These are phyloP conservation scores for Polypedilum pembai DNA, from an alignment of 1,140 invertebrate species.

Conservation along the genomic window DNA sequence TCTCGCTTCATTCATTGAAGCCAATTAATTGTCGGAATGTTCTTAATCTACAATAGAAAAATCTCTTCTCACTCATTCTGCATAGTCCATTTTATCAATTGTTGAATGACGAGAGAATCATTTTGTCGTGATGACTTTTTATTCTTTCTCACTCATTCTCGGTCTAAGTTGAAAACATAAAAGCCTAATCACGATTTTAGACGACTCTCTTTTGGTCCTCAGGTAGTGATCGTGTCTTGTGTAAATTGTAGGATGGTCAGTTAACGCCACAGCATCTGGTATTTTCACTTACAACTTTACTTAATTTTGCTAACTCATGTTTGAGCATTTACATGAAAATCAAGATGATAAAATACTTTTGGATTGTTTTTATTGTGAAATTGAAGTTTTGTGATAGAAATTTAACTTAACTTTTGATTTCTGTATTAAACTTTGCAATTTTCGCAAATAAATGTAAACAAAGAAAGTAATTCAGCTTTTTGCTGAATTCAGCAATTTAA, in stretches of 20 bases:
- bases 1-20: not conserved
- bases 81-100: not conserved
- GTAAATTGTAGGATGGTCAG: slow-evolving; percentile 22
- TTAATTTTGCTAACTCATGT: too few relatives aligned
- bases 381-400: too few relatives aligned
- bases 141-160: not conserved
- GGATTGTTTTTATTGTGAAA: too few relatives aligned
- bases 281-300: not conserved
- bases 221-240: slow-evolving; percentile 6
- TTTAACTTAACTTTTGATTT: too few relatives aligned
- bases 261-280: slow-evolving; percentile 21
- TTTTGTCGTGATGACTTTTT: slow-evolving; percentile 1
- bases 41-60: not conserved
- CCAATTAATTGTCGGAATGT: slow-evolving; percentile 26
- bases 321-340: too few relatives aligned
- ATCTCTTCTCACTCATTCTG: not conserved
- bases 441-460: too few relatives aligned
- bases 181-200: slow-evolving; percentile 5
- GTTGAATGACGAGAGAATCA: not conserved
- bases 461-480: too few relatives aligned
- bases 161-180: not conserved
- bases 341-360: too few relatives aligned
- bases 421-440: too few relatives aligned
- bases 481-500: too few relatives aligned
- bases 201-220: not conserved